Conservation (phyloP, 2,113 vertebrate genomes). For the Tursiops truncatus region DNA sequence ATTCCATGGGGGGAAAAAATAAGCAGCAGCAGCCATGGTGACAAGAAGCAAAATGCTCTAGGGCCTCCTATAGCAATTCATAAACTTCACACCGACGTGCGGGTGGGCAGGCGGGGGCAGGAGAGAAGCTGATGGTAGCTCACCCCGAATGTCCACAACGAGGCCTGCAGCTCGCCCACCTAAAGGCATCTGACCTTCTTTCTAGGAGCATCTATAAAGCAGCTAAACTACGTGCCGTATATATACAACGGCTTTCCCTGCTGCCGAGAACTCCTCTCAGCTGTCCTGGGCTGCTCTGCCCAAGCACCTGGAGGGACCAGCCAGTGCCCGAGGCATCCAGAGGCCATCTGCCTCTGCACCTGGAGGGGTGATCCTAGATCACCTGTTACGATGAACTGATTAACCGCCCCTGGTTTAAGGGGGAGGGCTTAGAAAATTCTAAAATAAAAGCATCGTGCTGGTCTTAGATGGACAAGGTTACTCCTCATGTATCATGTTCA, state of each 20-base stretch:
- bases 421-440: slow-evolving; percentile 62
- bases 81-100: not conserved
- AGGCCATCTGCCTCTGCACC: not conserved
- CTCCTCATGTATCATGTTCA: slow-evolving; percentile 92
- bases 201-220: not conserved
- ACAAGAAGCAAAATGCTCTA: not conserved
- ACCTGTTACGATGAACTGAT: not conserved
- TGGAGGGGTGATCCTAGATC: not conserved
- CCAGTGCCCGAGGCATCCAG: not conserved
- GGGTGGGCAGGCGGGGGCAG: no score
- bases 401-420: slow-evolving; percentile 22
- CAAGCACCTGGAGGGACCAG: not conserved
- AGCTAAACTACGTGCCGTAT: not conserved
- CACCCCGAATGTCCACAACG: no score
- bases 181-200: not conserved
- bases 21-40: not conserved
- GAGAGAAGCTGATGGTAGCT: not conserved
- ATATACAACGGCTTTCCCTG: not conserved
- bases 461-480: slow-evolving; percentile 53
- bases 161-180: not conserved
- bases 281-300: not conserved
- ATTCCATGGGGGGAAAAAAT: no score
- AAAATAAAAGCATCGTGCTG: slow-evolving; percentile 57
- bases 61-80: not conserved
- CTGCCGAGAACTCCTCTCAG: not conserved